These are phyloP conservation scores for Nemoura dubitans DNA, from an alignment of 2,888 invertebrate species.

Conservation along the genomic window DNA sequence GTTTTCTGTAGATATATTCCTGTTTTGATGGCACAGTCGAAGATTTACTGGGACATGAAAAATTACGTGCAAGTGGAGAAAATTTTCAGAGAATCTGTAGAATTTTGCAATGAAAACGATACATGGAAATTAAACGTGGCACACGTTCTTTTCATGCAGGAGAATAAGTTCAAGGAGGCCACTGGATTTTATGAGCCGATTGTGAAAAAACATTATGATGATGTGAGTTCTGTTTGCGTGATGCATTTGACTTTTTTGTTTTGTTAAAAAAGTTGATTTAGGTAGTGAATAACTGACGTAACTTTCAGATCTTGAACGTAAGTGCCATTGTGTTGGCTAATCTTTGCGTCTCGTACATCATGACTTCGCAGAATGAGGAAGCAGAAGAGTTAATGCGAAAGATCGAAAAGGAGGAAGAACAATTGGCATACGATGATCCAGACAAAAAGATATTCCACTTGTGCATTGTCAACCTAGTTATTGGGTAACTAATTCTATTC, in stretches of 20 bases:
- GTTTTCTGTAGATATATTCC: slow-evolving; percentile 80
- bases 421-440: slow-evolving; percentile 89
- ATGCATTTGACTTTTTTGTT: slow-evolving; percentile 16
- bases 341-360: slow-evolving; percentile 97
- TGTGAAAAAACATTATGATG: slow-evolving; percentile 93
- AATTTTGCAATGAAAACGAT: slow-evolving; percentile 97
- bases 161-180: slow-evolving; percentile 97
- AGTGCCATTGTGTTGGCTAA: slow-evolving; percentile 99
- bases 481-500: slow-evolving; percentile 70
- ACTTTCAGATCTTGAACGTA: slow-evolving; percentile 63
- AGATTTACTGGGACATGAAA: slow-evolving; percentile 97
- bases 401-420: slow-evolving; percentile 97
- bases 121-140: slow-evolving; percentile 98
- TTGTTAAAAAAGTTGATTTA: too few species aligned
- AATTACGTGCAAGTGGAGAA: slow-evolving; percentile 96
- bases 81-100: slow-evolving; percentile 95
- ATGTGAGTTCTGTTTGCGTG: slow-evolving; percentile 64
- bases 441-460: slow-evolving; percentile 94
- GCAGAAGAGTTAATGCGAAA: slow-evolving; percentile 98
- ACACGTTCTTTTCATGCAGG: slow-evolving; percentile 99
- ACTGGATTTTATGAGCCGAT: slow-evolving; percentile 98
- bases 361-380: slow-evolving; percentile 98
- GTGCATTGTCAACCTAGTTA: slow-evolving; percentile 98
- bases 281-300: too few species aligned
- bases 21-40: slow-evolving; percentile 98